Percentiles rank a stretch among this genome's conserved stretches.
phyloP scores from a whole-genome alignment of 2,113 vertebrate genomes.

The Microcebus tavaratra region DNA sequence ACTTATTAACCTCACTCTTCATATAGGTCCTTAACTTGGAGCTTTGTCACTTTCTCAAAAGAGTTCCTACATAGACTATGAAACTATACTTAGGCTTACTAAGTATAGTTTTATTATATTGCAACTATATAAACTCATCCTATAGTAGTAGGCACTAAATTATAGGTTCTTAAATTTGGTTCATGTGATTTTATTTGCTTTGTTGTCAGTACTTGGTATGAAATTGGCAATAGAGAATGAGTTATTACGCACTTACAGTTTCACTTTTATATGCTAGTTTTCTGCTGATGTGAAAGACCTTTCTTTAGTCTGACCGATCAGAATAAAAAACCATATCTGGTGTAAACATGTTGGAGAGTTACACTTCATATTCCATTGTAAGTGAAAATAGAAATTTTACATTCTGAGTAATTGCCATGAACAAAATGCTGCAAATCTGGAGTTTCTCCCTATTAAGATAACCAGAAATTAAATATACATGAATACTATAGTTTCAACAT shows the following conservation, averaged over 20 bases:
- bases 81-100: constrained; percentile 24
- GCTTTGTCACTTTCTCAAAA: constrained; percentile 49
- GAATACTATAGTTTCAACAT: not conserved
- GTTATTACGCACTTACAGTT: not conserved
- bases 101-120: no score
- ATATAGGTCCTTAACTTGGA: not conserved
- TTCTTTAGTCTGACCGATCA: constrained; percentile 1
- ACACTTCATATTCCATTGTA: constrained; percentile 12
- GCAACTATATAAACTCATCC: not conserved
- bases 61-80: not conserved
- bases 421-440: not conserved
- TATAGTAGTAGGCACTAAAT: not conserved
- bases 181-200: constrained; percentile 39
- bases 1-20: constrained; percentile 27
- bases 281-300: constrained; percentile 36
- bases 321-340: not conserved
- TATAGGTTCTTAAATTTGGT: not conserved
- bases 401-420: constrained; percentile 27
- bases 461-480: not conserved
- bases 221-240: not conserved
- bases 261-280: not conserved
- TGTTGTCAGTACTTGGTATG: constrained; percentile 38
- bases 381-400: constrained; percentile 17
- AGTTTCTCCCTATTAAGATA: not conserved
- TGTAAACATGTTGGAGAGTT: not conserved